Evolutionary conservation across 2,888 invertebrate species (phyloP), one percentile per base, ranked within the genome.

Genomic region (Crioceris asparagi): DNA sequence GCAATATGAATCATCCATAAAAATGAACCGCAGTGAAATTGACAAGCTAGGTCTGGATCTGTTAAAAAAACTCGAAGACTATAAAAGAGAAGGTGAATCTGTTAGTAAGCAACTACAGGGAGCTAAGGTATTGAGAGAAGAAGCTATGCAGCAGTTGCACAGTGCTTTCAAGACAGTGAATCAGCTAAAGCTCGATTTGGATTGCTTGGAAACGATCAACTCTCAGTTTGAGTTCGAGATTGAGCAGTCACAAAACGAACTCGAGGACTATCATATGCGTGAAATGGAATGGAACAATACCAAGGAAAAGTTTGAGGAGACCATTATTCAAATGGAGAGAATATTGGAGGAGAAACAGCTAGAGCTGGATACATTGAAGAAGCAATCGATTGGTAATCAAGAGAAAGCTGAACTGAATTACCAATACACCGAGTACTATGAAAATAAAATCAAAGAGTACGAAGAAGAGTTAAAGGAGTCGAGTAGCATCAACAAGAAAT

Each of bases 1-100:
- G 40, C 59, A 61, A 36, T 55, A 55, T 39, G 57, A 60, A 41
- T 51, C 57, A 1, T 48, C 52, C 4, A 36, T 58, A 17, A 54
- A 55, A 40, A 31, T 54, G 29, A 53, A 55, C 19, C 48, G 57
- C 37, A 47, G 49, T 17, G 52, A 57, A 35, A 54, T 63, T 5
- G 29, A 47, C 7, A 15, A 44, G 4, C 12, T 61, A 2, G 53
- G 58, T 41, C 36, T 39, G 17, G 45, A 55, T n/a, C 44, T 65
- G 1, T 35, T 55, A 1, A 32, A 44, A n/a, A 60, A 59, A 48
- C 51, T 57, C 1, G 46, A 52, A 2, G 38, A 41, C 5, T 52
- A 50, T 33, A 43, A 49, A 32, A 38, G 36, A 16, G 40, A 52
- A 35, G 51, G 46, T 2, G 39, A 39, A 16, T 30, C 33, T 4